Base-by-base conservation (phyloP, 2,113 vertebrate genomes). In the Lepidothrix coronata region DNA sequence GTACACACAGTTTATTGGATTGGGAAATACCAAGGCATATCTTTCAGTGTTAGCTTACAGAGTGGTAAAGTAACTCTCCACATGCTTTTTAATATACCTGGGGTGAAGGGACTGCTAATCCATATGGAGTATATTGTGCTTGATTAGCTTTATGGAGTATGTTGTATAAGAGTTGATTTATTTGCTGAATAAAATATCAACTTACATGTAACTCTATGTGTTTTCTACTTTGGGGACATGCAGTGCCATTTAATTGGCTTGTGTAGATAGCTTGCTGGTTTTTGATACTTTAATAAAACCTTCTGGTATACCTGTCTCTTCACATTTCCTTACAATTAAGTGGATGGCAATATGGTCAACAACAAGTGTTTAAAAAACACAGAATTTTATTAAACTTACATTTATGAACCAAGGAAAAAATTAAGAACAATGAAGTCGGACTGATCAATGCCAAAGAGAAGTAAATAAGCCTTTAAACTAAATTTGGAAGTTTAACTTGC, bases 261-360 rank as follows among this genome's bases (percentile, higher is more conserved):
- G 27, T 67, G 66, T 44, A 67, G 63, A 74, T 86, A 85, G 27
- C 61, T 91, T 91, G 55, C 68, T 93, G 61, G 0, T 27, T 92
- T 95, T 84, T 74, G 39, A 86, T 94, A 86, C 68, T 87, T 96
- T 92, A 96, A 94, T 95, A 84, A 92, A 93, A 80, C 59, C 30
- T 87, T 93, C 83, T 86, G 33, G 80, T 72, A 89, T 44, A 95
- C 43, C 65, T 95, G 80, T 92, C 91, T 88, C 39, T 86, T 95
- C 55, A 48, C 65, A 71, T 95, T 96, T 95, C 59, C 65, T 89
- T 80, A 78, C 33, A 84, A 81, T 84, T 89, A 93, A 78, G 39
- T 72, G 68, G 31, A 86, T 85, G 21, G 41, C 75, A 92, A 73
- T 86, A 90, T 30, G n/a, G 58, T 83, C 59, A 84, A 91, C 19